Conservation (phyloP, 1,140 invertebrate genomes). For the Rhynchophorus ferrugineus region DNA sequence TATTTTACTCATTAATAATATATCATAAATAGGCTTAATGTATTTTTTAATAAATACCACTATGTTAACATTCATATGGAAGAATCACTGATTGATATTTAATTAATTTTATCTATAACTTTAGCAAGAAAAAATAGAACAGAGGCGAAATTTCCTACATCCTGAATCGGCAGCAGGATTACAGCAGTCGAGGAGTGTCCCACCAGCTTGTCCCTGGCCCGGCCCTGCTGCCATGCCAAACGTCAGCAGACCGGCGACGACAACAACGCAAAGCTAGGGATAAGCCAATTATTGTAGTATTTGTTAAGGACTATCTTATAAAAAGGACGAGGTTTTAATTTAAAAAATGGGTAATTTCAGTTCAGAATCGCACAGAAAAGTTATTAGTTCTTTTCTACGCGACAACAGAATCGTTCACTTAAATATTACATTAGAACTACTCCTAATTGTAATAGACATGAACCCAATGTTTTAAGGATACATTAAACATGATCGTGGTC, state of each 20-base stretch:
- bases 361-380: not conserved
- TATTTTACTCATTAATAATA: too few relatives aligned
- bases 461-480: too few relatives aligned
- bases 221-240: conserved; percentile 35
- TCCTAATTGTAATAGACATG: too few relatives aligned
- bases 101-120: conserved; percentile 7
- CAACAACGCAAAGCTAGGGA: conserved; percentile 32
- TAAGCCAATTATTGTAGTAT: conserved; percentile 20
- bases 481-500: too few relatives aligned
- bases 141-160: conserved; percentile 74
- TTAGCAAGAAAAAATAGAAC: conserved; percentile 55
- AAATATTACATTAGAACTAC: too few relatives aligned
- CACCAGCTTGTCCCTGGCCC: conserved; percentile 38
- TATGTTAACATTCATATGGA: too few relatives aligned
- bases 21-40: too few relatives aligned
- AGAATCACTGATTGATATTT: too few relatives aligned
- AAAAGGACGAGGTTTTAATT: conserved; percentile 10
- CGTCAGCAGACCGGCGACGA: conserved; percentile 40
- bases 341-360: not conserved
- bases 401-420: too few relatives aligned
- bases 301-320: conserved; percentile 17
- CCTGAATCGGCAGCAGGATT: conserved; percentile 66
- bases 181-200: conserved; percentile 40
- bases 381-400: too few relatives aligned
- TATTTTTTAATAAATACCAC: too few relatives aligned